phyloP scores from a whole-genome alignment of 2,113 vertebrate genomes.

The Stigmatopora argus region DNA sequence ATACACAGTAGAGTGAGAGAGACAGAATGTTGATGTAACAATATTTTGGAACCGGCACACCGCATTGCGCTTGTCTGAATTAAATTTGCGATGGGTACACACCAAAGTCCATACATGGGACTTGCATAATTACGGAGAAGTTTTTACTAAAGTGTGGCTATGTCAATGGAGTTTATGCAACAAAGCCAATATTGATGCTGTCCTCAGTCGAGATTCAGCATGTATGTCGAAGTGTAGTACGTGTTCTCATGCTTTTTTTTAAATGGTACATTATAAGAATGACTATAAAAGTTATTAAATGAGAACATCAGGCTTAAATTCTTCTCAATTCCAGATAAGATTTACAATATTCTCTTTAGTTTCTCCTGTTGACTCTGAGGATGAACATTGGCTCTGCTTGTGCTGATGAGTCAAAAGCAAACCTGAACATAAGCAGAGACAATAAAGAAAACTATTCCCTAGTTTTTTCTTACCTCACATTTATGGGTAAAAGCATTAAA shows the following conservation, averaged over 20 bases:
- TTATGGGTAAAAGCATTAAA: slow-evolving; percentile 44
- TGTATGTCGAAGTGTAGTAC: background rate
- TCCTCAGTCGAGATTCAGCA: background rate
- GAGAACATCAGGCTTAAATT: background rate
- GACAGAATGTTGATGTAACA: too few relatives aligned
- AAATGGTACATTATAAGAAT: background rate
- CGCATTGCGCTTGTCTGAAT: background rate
- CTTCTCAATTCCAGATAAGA: background rate
- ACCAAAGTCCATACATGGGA: background rate
- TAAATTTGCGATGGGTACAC: background rate
- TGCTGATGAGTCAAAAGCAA: slow-evolving; percentile 16
- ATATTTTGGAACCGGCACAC: too few relatives aligned
- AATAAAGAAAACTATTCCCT: slow-evolving; percentile 1
- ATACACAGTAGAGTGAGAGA: too few relatives aligned
- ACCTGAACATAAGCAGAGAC: slow-evolving; percentile 3
- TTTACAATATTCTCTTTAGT: slow-evolving; percentile 7
- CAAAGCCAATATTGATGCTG: background rate
- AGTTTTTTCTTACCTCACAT: slow-evolving; percentile 11
- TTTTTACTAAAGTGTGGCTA: background rate
- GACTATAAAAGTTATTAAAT: background rate
- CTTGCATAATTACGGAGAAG: slow-evolving; percentile 2
- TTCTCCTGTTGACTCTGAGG: slow-evolving; percentile 15
- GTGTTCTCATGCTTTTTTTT: background rate
- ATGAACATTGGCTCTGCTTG: slow-evolving; percentile 8
- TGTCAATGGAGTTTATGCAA: background rate